phyloP scores from a whole-genome alignment of 2,797 vertebrate genomes.

The Protosalanx chinensis region DNA sequence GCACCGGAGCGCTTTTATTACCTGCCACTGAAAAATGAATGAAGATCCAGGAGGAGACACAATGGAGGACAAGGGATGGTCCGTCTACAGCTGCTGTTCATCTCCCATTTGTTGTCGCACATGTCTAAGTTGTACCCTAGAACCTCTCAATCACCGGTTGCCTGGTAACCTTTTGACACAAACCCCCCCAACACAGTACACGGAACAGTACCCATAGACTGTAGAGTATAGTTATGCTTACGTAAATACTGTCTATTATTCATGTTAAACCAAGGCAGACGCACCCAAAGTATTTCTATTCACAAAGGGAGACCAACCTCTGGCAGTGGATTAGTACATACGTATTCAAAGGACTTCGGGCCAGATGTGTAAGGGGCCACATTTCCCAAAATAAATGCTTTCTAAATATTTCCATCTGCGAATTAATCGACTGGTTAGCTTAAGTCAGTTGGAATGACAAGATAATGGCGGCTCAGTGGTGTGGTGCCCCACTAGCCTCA shows the following conservation, averaged over 20 bases:
- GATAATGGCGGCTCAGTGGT: background rate
- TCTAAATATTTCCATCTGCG: too few relatives aligned
- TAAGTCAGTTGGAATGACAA: too few relatives aligned
- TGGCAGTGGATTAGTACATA: too few relatives aligned
- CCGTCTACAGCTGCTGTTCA: background rate
- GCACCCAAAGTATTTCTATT: too few relatives aligned
- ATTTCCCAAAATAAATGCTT: too few relatives aligned
- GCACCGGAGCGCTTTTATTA: background rate
- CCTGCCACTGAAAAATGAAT: slow-evolving; percentile 14
- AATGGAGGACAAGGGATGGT: background rate
- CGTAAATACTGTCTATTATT: background rate
- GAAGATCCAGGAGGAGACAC: background rate
- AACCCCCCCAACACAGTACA: too few relatives aligned
- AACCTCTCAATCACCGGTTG: background rate
- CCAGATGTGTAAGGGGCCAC: too few relatives aligned
- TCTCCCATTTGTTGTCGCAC: background rate
- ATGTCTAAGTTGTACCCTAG: background rate
- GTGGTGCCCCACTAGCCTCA: background rate
- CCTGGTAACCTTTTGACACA: slow-evolving; percentile 1
- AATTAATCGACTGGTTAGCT: too few relatives aligned
- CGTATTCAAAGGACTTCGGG: too few relatives aligned
- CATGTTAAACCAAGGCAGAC: too few relatives aligned
- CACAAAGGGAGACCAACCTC: too few relatives aligned
- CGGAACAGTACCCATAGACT: too few relatives aligned
- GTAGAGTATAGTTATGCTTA: background rate